Percentiles rank a stretch among this genome's conserved stretches.
These are phyloP conservation scores for Oryzias melastigma DNA, from an alignment of 2,113 vertebrate genomes.

Conservation along the genomic window DNA sequence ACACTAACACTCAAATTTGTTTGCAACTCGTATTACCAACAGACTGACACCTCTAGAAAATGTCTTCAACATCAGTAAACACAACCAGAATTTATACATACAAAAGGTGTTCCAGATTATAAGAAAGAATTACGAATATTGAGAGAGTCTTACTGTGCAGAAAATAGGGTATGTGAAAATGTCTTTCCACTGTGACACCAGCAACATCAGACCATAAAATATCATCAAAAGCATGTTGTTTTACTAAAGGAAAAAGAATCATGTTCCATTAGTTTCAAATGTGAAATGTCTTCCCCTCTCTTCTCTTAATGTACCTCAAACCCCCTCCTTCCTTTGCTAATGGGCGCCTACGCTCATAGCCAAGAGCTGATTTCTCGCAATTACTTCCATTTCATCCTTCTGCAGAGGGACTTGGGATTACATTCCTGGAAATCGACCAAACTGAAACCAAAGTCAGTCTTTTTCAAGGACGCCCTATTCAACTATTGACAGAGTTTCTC, in stretches of 20 bases:
- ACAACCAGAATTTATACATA: too few species aligned
- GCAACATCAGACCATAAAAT: too few species aligned
- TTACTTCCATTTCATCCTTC: constrained; percentile 27
- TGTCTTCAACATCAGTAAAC: too few species aligned
- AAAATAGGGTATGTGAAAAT: too few species aligned
- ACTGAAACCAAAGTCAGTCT: constrained; percentile 23
- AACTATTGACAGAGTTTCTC: constrained; percentile 4
- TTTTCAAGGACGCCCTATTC: constrained; percentile 38
- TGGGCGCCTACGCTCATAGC: background rate
- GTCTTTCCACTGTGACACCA: too few species aligned
- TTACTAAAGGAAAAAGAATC: background rate
- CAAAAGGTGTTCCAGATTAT: too few species aligned
- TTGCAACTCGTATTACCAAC: too few species aligned
- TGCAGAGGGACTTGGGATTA: constrained; percentile 24
- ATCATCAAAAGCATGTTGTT: too few species aligned
- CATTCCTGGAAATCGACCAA: constrained; percentile 29
- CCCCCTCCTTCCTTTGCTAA: constrained; percentile 6
- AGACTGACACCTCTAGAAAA: too few species aligned
- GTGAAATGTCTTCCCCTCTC: background rate
- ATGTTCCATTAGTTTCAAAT: background rate
- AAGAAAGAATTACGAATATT: too few species aligned
- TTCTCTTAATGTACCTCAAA: constrained; percentile 7
- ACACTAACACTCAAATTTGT: too few species aligned
- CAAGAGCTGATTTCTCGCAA: constrained; percentile 16
- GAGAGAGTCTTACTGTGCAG: too few species aligned